Percentiles rank a stretch among this genome's conserved stretches.
Evolutionary conservation across 1,140 invertebrate species (phyloP).

Genomic region (Neelides sp.): DNA sequence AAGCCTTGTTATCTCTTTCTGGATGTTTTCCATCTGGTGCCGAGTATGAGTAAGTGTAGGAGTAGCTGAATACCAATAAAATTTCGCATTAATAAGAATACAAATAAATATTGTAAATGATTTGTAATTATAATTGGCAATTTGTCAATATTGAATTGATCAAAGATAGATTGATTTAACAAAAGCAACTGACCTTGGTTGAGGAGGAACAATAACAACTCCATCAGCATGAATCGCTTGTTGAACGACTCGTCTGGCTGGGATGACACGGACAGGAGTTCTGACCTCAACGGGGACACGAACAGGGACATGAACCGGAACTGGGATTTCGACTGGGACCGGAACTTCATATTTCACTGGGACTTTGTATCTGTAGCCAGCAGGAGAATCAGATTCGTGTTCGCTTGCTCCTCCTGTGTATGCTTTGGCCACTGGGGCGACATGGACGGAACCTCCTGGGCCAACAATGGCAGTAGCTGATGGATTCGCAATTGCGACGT

Average conservation of each 20-base stretch:
- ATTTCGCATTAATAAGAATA: not conserved
- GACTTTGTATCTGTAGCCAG: not conserved
- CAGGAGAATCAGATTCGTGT: too few relatives aligned
- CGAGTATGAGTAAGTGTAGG: conserved; percentile 25
- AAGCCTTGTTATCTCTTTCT: conserved; percentile 18
- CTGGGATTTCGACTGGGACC: not conserved
- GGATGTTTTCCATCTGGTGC: conserved; percentile 27
- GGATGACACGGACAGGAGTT: not conserved
- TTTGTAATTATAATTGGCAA: not conserved
- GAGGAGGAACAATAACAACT: conserved; percentile 24
- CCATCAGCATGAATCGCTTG: not conserved
- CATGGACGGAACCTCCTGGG: conserved; percentile 16
- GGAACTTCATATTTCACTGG: not conserved
- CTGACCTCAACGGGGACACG: not conserved
- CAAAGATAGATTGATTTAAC: too few relatives aligned
- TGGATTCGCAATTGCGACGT: conserved; percentile 23
- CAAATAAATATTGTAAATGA: not conserved
- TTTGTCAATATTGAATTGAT: too few relatives aligned
- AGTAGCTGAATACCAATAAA: conserved; percentile 7
- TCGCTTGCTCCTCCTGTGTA: conserved; percentile 7
- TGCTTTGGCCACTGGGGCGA: conserved; percentile 20
- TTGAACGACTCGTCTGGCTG: not conserved
- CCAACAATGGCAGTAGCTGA: conserved; percentile 18
- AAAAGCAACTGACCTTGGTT: too few relatives aligned
- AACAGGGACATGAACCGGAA: too few relatives aligned